These are phyloP conservation scores for Crax fasciolata DNA, from an alignment of 2,797 vertebrate species.

Conservation along the genomic window DNA sequence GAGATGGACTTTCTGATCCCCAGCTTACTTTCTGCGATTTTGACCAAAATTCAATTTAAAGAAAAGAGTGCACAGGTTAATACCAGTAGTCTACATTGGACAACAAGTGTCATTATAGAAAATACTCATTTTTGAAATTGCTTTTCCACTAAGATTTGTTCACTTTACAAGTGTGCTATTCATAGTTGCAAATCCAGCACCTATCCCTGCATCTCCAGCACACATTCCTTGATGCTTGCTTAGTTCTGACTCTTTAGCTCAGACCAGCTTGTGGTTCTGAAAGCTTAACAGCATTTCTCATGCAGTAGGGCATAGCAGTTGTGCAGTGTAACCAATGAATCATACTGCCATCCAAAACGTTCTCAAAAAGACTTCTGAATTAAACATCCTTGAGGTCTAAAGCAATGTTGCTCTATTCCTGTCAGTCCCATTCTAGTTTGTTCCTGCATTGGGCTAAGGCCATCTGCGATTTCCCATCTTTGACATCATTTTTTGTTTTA, in stretches of 20 bases:
- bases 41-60: background rate
- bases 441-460: background rate
- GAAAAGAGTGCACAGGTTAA: background rate
- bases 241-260: background rate
- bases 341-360: background rate
- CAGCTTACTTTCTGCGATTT: background rate
- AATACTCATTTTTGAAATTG: background rate
- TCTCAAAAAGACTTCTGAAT: background rate
- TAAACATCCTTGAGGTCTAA: background rate
- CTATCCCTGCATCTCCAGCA: background rate
- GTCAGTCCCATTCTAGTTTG: background rate
- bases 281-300: background rate
- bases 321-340: background rate
- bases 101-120: background rate
- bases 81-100: background rate
- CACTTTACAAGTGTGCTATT: background rate
- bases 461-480: background rate
- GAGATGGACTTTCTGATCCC: background rate
- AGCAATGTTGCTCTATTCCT: background rate
- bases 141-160: background rate
- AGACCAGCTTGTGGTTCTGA: background rate
- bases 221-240: background rate
- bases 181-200: background rate
- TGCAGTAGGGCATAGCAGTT: background rate
- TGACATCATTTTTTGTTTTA: background rate